Base-by-base conservation (phyloP, 1,140 invertebrate species). In the Monochamus saltuarius region DNA sequence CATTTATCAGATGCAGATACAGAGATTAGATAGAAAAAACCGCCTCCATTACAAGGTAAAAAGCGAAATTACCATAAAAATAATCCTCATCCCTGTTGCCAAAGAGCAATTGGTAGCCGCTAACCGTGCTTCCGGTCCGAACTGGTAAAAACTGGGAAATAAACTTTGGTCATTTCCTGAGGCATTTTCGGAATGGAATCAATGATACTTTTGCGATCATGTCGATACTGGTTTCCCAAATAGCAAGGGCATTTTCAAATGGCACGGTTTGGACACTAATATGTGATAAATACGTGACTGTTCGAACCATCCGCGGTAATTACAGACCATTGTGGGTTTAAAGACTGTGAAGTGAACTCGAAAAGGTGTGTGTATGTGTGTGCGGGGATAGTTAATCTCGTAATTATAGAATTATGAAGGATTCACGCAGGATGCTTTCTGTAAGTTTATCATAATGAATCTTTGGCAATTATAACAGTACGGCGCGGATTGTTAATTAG, bases 361-460 rank as follows among this genome's bases (percentile, higher is more conserved):
- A 29, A 29, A 29, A 29, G 22, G 22, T 29, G 22, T 29, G 22
- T 29, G 22, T 29, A 6, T 29, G 22, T 29, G 22, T 29, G 22
- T 29, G 6, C 6, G 22, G 22, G 22, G 22, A 29, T 29, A 29
- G 22, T 29, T 29, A 29, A 29, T 29, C 22, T 29, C 6, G 22
- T 29, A 29, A 29, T 29, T 29, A 29, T 8, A 8, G n/a, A 39
- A 66, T 61, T 59, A 67, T 64, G 55, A 61, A 59, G 58, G 65
- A 67, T 35, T 54, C 65, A 61, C 65, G 65, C 39, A 57, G 42
- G 40, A 61, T 64, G 62, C 57, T 22, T 67, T 59, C 62, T 38
- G 65, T 64, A 64, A 67, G 65, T 65, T 61, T 54, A 43, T 43
- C 22, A 19, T 29, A 10, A n/a, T 3, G 35, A 51, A 37, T 13